These are phyloP conservation scores for Microplitis mediator DNA, from an alignment of 1,140 invertebrate genomes.

Conservation along the genomic window DNA sequence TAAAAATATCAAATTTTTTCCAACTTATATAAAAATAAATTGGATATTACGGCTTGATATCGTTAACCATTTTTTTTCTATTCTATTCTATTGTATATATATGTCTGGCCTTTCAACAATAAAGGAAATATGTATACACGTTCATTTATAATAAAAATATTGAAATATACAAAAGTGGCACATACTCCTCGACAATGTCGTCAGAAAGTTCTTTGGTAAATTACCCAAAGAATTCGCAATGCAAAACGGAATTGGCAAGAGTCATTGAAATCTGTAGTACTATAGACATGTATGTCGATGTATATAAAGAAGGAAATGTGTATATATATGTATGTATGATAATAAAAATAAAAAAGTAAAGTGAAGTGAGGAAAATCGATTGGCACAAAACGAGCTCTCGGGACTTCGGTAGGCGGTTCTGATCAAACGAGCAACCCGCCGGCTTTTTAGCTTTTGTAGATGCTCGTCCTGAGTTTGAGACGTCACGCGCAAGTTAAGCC, in stretches of 20 bases:
- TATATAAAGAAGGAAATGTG: neutral
- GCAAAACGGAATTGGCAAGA: conserved; percentile 26
- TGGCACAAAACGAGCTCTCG: conserved; percentile 28
- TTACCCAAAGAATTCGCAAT: conserved; percentile 26
- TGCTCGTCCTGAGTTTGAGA: conserved; percentile 1
- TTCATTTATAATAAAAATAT: neutral
- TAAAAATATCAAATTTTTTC: too few relatives aligned
- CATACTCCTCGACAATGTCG: conserved; percentile 2
- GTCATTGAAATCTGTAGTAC: conserved; percentile 19
- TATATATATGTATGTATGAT: neutral
- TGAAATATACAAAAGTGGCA: neutral
- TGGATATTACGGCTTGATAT: too few relatives aligned
- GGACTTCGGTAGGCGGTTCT: conserved; percentile 27
- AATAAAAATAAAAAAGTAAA: neutral
- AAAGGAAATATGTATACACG: too few relatives aligned
- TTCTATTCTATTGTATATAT: too few relatives aligned
- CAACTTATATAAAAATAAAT: too few relatives aligned
- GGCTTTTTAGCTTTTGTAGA: conserved; percentile 30
- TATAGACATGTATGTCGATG: neutral
- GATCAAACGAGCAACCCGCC: conserved; percentile 31
- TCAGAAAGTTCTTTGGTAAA: conserved; percentile 21
- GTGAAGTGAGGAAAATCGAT: conserved; percentile 27
- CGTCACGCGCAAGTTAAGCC: neutral
- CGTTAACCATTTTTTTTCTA: too few relatives aligned
- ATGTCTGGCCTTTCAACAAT: too few relatives aligned